These are phyloP conservation scores for Rhabdomys dilectus DNA, from an alignment of 2,113 vertebrate species.

Conservation along the genomic window DNA sequence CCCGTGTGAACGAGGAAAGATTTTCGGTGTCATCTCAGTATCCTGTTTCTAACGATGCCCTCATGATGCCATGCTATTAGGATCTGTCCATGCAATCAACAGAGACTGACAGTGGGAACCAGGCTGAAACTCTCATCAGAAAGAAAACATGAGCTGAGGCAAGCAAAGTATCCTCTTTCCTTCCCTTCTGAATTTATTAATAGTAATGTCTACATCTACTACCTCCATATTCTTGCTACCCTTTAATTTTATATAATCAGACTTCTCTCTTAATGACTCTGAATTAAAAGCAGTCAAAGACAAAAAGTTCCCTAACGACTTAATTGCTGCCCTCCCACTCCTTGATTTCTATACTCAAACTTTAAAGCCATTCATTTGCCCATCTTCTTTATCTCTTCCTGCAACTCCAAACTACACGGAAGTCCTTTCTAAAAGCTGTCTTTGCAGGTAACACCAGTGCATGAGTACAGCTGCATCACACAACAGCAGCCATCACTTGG, in stretches of 20 bases:
- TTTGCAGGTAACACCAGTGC: not conserved
- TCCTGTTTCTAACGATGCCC: not conserved
- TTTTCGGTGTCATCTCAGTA: not conserved
- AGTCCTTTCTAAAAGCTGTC: not conserved
- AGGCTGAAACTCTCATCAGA: not conserved
- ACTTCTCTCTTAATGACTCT: constrained; percentile 19
- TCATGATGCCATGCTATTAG: not conserved
- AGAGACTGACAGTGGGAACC: not conserved
- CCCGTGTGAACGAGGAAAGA: not conserved
- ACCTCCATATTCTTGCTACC: not conserved
- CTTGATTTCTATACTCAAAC: constrained; percentile 12
- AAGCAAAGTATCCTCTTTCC: not conserved
- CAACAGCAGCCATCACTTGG: not conserved
- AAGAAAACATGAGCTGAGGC: not conserved
- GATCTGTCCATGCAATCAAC: not conserved
- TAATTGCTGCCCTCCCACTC: constrained; percentile 38
- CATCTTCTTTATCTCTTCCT: constrained; percentile 13
- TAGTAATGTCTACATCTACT: constrained; percentile 33
- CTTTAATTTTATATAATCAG: constrained; percentile 66
- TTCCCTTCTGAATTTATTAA: constrained; percentile 52
- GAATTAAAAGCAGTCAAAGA: constrained; percentile 62
- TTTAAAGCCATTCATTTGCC: constrained; percentile 23
- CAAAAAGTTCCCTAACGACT: constrained; percentile 15
- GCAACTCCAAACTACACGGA: not conserved
- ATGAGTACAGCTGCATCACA: not conserved